These are phyloP conservation scores for Camelus dromedarius DNA, from an alignment of 2,113 vertebrate species.

Conservation along the genomic window DNA sequence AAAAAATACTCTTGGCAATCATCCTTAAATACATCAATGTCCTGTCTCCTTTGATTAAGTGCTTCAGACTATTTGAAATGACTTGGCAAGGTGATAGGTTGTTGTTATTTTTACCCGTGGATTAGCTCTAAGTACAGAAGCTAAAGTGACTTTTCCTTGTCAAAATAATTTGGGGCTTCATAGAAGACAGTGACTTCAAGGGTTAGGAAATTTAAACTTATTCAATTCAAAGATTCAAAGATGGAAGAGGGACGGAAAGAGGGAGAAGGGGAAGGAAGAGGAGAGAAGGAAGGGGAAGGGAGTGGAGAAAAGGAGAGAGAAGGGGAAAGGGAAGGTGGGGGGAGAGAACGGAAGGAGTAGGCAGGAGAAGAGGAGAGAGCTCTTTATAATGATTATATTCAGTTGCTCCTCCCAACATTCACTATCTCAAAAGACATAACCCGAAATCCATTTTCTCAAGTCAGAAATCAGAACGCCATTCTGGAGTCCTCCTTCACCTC, in stretches of 20 bases:
- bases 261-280: too few relatives aligned
- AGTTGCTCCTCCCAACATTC: neutral
- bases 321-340: too few relatives aligned
- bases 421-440: neutral
- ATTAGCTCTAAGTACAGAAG: slow-evolving; percentile 56
- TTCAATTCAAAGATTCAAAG: neutral
- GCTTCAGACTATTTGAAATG: slow-evolving; percentile 62
- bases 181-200: slow-evolving; percentile 53
- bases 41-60: slow-evolving; percentile 74
- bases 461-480: neutral
- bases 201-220: slow-evolving; percentile 11
- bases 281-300: too few relatives aligned
- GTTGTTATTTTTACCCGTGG: slow-evolving; percentile 72
- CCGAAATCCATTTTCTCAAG: neutral
- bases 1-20: slow-evolving; percentile 68
- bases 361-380: neutral
- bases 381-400: neutral
- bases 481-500: neutral
- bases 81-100: slow-evolving; percentile 71
- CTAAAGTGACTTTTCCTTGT: slow-evolving; percentile 72
- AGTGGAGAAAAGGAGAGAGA: neutral
- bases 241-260: fast-evolving
- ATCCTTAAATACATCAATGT: slow-evolving; percentile 62
- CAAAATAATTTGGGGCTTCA: slow-evolving; percentile 71
- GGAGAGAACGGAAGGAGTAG: neutral